Percentiles rank a stretch among this genome's conserved stretches.
phyloP scores from a whole-genome alignment of 2,113 vertebrate species.

The Mesocricetus auratus region DNA sequence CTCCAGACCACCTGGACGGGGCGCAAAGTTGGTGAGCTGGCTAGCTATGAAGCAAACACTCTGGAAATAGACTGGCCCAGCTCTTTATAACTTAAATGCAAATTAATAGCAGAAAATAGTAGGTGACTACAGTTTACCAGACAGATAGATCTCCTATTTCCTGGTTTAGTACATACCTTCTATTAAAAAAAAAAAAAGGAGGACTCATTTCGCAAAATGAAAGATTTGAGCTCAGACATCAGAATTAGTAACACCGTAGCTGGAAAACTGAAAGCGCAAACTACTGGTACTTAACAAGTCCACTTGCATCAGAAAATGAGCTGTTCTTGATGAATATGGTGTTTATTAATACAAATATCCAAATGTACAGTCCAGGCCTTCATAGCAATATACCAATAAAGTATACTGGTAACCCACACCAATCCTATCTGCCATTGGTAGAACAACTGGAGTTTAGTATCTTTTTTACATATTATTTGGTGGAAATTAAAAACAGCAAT shows the following conservation, averaged over 20 bases:
- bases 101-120: background rate
- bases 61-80: background rate
- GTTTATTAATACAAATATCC: background rate
- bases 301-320: background rate
- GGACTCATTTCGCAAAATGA: slow-evolving; percentile 27
- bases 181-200: background rate
- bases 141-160: background rate
- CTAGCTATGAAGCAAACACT: background rate
- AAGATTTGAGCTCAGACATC: slow-evolving; percentile 42
- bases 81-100: background rate
- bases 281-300: background rate
- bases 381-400: background rate
- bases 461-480: background rate
- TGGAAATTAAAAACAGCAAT: slow-evolving; percentile 55
- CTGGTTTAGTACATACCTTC: background rate
- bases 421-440: background rate
- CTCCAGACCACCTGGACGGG: background rate
- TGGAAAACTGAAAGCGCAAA: slow-evolving; percentile 30
- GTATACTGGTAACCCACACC: background rate
- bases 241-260: slow-evolving; percentile 40
- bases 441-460: background rate
- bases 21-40: background rate
- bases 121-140: background rate
- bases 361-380: slow-evolving; percentile 13
- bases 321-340: background rate